A percentile compares a stretch with the other conserved stretches of the same genome.
phyloP scores from a whole-genome alignment of 2,888 invertebrate species.

The Dichetophora obliterata region DNA sequence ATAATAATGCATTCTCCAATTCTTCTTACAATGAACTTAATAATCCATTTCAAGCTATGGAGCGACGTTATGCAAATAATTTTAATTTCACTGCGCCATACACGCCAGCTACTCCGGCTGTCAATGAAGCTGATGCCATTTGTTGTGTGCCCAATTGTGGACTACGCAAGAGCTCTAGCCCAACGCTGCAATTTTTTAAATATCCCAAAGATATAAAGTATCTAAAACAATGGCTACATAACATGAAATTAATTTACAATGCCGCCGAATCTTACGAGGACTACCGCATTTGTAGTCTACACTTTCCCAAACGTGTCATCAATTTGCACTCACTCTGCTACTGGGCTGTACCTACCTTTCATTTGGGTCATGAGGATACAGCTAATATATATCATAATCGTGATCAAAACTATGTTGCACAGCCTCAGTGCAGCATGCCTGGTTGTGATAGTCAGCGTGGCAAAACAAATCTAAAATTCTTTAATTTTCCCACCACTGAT shows the following conservation, averaged over 20 bases:
- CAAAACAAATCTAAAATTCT: constrained; percentile 64
- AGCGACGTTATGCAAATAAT: constrained; percentile 49
- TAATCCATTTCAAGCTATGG: constrained; percentile 12
- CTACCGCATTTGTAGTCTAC: constrained; percentile 63
- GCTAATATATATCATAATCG: constrained; percentile 65
- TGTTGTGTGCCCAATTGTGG: constrained; percentile 65
- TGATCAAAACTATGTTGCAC: constrained; percentile 54
- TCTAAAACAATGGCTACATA: constrained; percentile 63
- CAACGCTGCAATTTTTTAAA: constrained; percentile 63
- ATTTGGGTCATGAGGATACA: constrained; percentile 63
- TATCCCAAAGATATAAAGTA: constrained; percentile 64
- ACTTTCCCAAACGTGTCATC: constrained; percentile 65
- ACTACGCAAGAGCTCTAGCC: constrained; percentile 60
- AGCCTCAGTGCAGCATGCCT: constrained; percentile 65
- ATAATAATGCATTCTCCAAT: not conserved
- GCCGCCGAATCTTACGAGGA: constrained; percentile 54
- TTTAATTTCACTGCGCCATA: constrained; percentile 43
- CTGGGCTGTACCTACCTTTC: constrained; percentile 65
- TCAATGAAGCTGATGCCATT: constrained; percentile 53
- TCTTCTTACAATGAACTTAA: constrained; percentile 18
- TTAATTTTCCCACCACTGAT: constrained; percentile 61
- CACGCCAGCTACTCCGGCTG: constrained; percentile 42
- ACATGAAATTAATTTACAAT: constrained; percentile 62
- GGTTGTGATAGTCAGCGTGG: constrained; percentile 62
- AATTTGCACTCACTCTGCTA: constrained; percentile 65